A percentile compares a stretch with the other conserved stretches of the same genome.
phyloP scores from a whole-genome alignment of 2,888 invertebrate genomes.

The Mongoloraphidia duomilia region DNA sequence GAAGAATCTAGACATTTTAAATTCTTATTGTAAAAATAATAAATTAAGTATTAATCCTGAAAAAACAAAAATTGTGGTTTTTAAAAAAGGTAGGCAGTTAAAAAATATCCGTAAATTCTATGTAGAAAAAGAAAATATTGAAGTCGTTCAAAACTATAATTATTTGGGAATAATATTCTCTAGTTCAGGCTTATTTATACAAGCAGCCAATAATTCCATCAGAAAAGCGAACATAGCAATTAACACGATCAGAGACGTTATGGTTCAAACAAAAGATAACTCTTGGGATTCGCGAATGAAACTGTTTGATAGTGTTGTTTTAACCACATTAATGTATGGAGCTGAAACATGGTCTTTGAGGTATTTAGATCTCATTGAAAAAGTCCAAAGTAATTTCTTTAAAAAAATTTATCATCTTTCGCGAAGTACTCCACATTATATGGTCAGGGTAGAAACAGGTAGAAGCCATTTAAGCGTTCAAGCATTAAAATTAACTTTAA shows the following conservation, averaged over 20 bases:
- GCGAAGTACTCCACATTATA: neutral
- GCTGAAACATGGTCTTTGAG: neutral
- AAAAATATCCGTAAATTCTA: neutral
- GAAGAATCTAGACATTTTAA: neutral
- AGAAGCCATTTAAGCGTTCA: neutral
- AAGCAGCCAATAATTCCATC: neutral
- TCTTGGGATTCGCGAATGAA: neutral
- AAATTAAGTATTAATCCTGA: neutral
- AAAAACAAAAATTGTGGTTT: neutral
- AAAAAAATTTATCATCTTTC: neutral
- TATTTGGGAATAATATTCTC: neutral
- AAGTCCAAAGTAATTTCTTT: neutral
- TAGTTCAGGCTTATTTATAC: neutral
- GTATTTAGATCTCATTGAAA: neutral
- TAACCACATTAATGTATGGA: neutral
- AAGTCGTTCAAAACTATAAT: neutral
- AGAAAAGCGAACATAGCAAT: neutral
- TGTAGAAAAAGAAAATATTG: neutral
- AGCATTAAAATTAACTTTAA: neutral
- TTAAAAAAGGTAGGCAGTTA: neutral
- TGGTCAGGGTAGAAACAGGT: neutral
- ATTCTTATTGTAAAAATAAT: neutral
- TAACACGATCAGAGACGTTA: neutral
- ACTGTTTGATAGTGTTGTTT: neutral
- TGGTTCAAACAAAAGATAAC: neutral